phyloP scores from a whole-genome alignment of 2,797 vertebrate species.

The Lepilemur septentrionalis region DNA sequence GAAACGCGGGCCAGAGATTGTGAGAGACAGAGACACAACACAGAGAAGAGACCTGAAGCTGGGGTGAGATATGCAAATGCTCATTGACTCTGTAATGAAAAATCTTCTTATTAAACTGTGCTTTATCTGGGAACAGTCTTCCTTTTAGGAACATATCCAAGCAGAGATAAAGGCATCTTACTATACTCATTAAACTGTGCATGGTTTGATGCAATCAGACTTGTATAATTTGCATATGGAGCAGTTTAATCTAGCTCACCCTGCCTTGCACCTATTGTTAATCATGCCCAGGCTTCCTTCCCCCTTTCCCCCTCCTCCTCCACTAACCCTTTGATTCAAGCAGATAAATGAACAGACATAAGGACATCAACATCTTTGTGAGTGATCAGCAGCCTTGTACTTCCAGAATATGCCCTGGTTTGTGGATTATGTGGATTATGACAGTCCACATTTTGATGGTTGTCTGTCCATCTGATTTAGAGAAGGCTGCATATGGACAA shows the following conservation, averaged over 20 bases:
- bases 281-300: constrained; percentile 79
- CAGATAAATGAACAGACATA: constrained; percentile 85
- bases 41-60: neutral
- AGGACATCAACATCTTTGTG: constrained; percentile 84
- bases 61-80: constrained; percentile 81
- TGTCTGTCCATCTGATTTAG: constrained; percentile 76
- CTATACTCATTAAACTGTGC: constrained; percentile 86
- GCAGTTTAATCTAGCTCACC: constrained; percentile 87
- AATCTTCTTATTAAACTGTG: constrained; percentile 85
- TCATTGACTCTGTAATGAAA: constrained; percentile 83
- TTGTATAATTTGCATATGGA: constrained; percentile 87
- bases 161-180: constrained; percentile 86
- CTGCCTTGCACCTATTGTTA: constrained; percentile 87
- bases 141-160: constrained; percentile 84
- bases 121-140: constrained; percentile 84
- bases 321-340: constrained; percentile 83
- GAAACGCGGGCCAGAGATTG: neutral
- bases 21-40: neutral
- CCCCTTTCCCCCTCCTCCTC: constrained; percentile 52
- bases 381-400: constrained; percentile 79
- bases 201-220: constrained; percentile 87
- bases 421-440: constrained; percentile 71
- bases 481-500: neutral
- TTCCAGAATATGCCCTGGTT: constrained; percentile 71
- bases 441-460: constrained; percentile 73